Base-by-base conservation (phyloP, 2,888 invertebrate genomes). In the Vandiemenella viatica region DNA sequence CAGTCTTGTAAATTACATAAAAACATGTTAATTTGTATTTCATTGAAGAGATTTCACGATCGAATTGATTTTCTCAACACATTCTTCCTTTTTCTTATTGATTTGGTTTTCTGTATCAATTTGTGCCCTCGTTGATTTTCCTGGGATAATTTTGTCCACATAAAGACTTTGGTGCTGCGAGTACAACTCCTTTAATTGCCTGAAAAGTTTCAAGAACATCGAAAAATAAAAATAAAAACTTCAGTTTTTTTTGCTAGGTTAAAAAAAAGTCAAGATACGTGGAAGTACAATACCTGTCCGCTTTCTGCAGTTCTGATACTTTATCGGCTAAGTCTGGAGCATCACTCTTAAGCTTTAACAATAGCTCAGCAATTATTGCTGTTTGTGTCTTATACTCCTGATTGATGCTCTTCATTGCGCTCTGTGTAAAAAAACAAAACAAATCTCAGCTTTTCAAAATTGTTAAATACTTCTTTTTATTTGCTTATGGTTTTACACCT, bases 81-180 rank as follows among this genome's bases (percentile, higher is more conserved):
- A 64, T 40, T 79, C 79, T 47, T 73, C 74, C 52, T 74, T 73
- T 61, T 77, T 78, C 57, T 70, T 70, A 22, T 66, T 65, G 32
- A 74, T 67, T 18, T 63, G 64, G 45, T 67, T 63, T 57, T 79
- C 79, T 15, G 67, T 67, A 38, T 79, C 77, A 37, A 77, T 62
- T 60, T 77, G 79, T 54, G 70, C 71, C 52, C 77, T 71, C 45
- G 65, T 66, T 56, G 79, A 68, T 63, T 78, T 79, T 8, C 73
- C 74, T 4, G 71, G 67, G 17, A 79, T 72, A 37, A 80, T 63
- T 59, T 76, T 77, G 55, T 80, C 80, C n/a, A 75, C 70, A 51
- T 71, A 69, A 16, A 70, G 62, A 17, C 69, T 66, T 54, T 75
- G 75, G 38, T 68, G 68, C 46, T 69, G 67, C 50, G 63, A 63